Base-by-base conservation (phyloP, 2,888 invertebrate species). In the Mimas tiliae region DNA sequence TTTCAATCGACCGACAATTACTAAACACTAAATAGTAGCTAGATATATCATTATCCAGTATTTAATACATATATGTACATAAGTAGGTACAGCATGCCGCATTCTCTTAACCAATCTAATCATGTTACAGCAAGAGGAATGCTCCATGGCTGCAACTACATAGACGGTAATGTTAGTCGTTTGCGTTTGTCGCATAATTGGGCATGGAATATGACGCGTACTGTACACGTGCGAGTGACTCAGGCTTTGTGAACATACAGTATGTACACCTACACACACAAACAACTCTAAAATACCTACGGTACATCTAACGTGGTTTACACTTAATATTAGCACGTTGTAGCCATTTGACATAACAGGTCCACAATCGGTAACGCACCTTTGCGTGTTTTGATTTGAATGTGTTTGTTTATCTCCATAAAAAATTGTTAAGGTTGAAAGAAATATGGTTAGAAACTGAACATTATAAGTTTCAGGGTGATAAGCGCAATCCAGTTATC, bases 221-320 rank as follows among this genome's bases (percentile, higher is more conserved):
- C 63, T 74, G 72, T 88, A 88, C 84, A 85, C 85, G 82, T 90
- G 89, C 86, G 83, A 70, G 66, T 86, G 86, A 86, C 69, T 85
- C 85, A 85, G 74, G 27, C 63, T 19, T 19, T 52, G 48, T 33
- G 47, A 66, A 21, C 65, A 14, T 58, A 27, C 4, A 27, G n/a
- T n/a, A 27, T 27, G 27, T 27, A 48, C 58, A 27, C 51, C 62
- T 45, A 53, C 45, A 47, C 48, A 48, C 34, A 3, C 19, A 33
- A 55, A 42, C 51, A 19, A 47, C 65, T 47, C 33, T n/a, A n/a
- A 51, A 38, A 65, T 62, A 64, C 19, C 16, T 11, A 45, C 34
- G 51, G 14, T 65, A 62, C 51, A 45, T 62, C 50, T 21, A 58
- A 34, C 19, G 34, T 6, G 50, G 33, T 58, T 65, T 62, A 50